These are phyloP conservation scores for Anguilla marmorata DNA, from an alignment of 2,797 vertebrate species.

Conservation along the genomic window DNA sequence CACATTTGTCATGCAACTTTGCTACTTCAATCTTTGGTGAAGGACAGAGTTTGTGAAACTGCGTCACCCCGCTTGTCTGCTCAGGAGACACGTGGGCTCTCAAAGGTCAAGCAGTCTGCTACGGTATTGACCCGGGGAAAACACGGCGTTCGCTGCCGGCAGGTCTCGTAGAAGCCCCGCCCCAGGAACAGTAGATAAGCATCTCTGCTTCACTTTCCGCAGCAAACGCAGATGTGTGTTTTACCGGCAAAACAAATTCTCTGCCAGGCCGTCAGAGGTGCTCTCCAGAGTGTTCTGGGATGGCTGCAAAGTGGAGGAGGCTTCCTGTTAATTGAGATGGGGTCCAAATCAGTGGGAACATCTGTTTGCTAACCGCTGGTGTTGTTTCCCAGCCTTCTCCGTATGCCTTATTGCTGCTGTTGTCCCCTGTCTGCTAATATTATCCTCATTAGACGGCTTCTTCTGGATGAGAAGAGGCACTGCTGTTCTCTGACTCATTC, in stretches of 20 bases:
- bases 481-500: slow-evolving; percentile 50
- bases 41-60: slow-evolving; percentile 2
- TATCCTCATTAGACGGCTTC: slow-evolving; percentile 72
- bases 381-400: slow-evolving; percentile 78
- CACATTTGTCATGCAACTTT: slow-evolving; percentile 9
- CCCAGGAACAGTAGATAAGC: neutral
- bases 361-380: slow-evolving; percentile 79
- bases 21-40: neutral
- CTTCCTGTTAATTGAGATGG: slow-evolving; percentile 77
- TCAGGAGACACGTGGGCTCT: neutral
- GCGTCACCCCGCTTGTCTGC: neutral
- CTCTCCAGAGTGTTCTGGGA: slow-evolving; percentile 65
- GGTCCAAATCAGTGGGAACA: slow-evolving; percentile 72
- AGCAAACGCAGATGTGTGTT: slow-evolving; percentile 31
- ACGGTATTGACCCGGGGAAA: neutral
- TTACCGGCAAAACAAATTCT: slow-evolving; percentile 30
- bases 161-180: neutral
- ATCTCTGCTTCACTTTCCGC: neutral
- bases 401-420: slow-evolving; percentile 72
- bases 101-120: neutral
- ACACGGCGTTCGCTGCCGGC: neutral
- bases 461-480: slow-evolving; percentile 64
- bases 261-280: slow-evolving; percentile 29
- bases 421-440: slow-evolving; percentile 76
- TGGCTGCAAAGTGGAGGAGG: slow-evolving; percentile 68